Evolutionary conservation across 2,888 invertebrate species (phyloP), one percentile per base, ranked within the genome.

Genomic region (Drosophila anomalipes): DNA sequence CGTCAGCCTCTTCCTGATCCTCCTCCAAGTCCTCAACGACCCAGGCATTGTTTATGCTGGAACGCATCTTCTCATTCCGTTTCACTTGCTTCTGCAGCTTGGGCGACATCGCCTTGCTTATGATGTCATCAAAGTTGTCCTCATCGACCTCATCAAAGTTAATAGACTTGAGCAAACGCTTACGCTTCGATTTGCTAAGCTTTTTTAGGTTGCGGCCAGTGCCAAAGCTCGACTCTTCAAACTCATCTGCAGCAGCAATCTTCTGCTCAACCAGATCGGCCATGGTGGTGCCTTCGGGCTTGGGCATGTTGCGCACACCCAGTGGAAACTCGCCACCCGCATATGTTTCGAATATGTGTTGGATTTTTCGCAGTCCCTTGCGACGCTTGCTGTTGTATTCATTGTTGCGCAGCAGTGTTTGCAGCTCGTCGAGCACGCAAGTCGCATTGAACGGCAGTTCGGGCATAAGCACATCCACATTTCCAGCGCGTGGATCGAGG

Each of bases 401-500:
- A 77, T 94, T 83, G 65, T 94, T 91, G 89, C 94, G 94, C 92
- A 95, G 93, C 66, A 95, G 90, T 2, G 93, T 90, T 4, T 94
- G 92, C 52, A 97, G 90, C 81, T 95, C 93, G 3, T 93, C 91
- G 0, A 95, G 94, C 7, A 97, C 92, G 53, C 94, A 91, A 33
- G 92, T 89, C 0, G 95, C 94, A 79, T 96, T 95, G 41, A 97
- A 95, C 12, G 95, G 94, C 61, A 98, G 93, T 79, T 95, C 95
- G 0, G 96, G 95, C 78, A 98, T 94, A 56, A 94, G 94, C 5
- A 97, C 97, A 93, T 97, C 94, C 1, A 97, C 96, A 64, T 95
- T 95, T 0, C 97, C 98, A 3, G 97, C 97, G 56, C 97, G 94
- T 0, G 97, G 97, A 94, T 98, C 98, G 28, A 96, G 70, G 59